A percentile compares a stretch with the other conserved stretches of the same genome.
These are phyloP conservation scores for Sebastolobus alascanus DNA, from an alignment of 2,797 vertebrate species.

Conservation along the genomic window DNA sequence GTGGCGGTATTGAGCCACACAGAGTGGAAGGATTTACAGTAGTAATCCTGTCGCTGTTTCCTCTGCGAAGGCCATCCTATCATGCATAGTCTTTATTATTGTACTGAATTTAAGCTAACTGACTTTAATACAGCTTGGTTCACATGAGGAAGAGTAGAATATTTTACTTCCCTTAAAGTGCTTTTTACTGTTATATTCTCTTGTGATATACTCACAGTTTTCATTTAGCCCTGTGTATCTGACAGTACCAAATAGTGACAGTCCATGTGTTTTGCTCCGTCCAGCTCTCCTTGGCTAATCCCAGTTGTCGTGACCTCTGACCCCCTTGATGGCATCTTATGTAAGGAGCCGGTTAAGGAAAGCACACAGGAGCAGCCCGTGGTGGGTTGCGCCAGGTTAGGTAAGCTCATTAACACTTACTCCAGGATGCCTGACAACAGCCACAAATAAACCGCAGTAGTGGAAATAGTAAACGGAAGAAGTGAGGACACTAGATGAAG, in stretches of 20 bases:
- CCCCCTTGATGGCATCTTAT: constrained; percentile 58
- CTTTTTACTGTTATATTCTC: not conserved
- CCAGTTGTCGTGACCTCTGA: constrained; percentile 56
- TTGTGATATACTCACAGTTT: not conserved
- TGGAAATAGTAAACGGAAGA: constrained; percentile 8
- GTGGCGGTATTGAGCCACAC: constrained; percentile 41
- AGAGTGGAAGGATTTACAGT: not conserved
- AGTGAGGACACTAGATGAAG: not conserved
- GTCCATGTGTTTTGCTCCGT: constrained; percentile 15
- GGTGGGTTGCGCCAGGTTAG: constrained; percentile 25
- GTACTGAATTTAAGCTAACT: not conserved
- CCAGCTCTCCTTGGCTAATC: constrained; percentile 60
- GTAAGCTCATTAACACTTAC: constrained; percentile 78
- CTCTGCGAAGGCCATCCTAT: not conserved
- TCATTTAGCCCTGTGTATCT: not conserved
- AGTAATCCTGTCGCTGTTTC: constrained; percentile 1
- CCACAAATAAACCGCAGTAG: constrained; percentile 42
- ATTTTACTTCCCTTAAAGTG: not conserved
- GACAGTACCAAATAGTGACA: not conserved
- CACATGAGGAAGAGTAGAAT: not conserved
- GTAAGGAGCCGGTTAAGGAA: constrained; percentile 63
- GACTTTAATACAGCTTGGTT: not conserved
- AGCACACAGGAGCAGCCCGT: constrained; percentile 43
- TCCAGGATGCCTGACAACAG: constrained; percentile 40
- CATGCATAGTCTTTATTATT: not conserved